Conservation (phyloP, 2,797 vertebrate genomes). For the Martes flavigula region DNA sequence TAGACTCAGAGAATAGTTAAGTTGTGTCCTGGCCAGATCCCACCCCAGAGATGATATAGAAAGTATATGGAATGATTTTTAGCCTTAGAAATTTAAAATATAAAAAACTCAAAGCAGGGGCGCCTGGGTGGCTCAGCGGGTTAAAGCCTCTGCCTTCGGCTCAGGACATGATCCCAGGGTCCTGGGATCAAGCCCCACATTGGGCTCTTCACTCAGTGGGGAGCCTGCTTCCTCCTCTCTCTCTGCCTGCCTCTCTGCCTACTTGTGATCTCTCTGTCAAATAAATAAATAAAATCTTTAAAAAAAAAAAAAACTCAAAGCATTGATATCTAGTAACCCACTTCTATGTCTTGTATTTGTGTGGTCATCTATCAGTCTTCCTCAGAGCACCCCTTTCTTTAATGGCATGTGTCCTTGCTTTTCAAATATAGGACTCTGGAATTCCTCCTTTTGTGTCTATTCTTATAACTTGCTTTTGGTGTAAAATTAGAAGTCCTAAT, state of each 20-base stretch:
- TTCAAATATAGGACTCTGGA: not conserved
- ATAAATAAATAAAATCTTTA: no score
- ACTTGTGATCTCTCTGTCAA: no score
- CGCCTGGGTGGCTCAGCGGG: no score
- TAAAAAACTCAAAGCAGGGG: conserved; percentile 9
- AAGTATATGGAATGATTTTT: not conserved
- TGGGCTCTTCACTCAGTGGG: no score
- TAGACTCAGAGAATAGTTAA: not conserved
- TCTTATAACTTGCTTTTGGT: not conserved
- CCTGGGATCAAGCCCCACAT: no score
- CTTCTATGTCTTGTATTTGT: not conserved
- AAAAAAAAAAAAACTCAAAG: conserved; percentile 21
- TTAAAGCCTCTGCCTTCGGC: no score
- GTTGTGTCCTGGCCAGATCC: not conserved
- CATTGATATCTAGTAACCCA: not conserved
- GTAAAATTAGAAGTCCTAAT: not conserved
- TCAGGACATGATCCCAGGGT: no score
- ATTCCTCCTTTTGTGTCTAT: not conserved
- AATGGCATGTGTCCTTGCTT: not conserved
- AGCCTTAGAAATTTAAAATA: not conserved
- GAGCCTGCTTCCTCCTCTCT: no score
- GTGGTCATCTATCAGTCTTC: not conserved
- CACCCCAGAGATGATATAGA: not conserved
- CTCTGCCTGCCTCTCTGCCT: no score
- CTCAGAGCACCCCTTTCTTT: not conserved